phyloP scores from a whole-genome alignment of 2,888 invertebrate genomes.

The Sminthurides aquaticus region DNA sequence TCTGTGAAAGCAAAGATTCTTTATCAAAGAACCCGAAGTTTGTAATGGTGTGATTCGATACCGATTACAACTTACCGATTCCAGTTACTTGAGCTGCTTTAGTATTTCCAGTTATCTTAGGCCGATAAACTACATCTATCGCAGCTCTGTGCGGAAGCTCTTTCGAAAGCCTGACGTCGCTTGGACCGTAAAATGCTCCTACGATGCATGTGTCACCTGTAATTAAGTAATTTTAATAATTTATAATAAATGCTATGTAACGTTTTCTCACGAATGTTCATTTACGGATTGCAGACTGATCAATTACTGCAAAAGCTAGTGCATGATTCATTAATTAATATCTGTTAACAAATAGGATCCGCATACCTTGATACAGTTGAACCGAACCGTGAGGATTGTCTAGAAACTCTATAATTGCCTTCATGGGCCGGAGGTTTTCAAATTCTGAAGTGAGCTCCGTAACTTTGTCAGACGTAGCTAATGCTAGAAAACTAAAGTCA shows the following conservation, averaged over 20 bases:
- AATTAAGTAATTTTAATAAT: constrained; percentile 1
- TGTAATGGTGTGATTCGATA: neutral
- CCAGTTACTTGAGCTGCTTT: constrained; percentile 21
- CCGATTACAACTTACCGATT: constrained; percentile 7
- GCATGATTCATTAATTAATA: too few relatives aligned
- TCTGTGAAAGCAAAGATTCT: constrained; percentile 10
- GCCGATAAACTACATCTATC: constrained; percentile 36
- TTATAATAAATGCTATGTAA: neutral
- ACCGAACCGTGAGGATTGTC: constrained; percentile 37
- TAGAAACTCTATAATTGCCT: constrained; percentile 23
- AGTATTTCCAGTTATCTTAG: constrained; percentile 36
- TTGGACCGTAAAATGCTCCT: constrained; percentile 36
- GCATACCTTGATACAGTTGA: constrained; percentile 33
- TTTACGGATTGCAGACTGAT: neutral
- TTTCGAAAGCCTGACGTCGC: constrained; percentile 36
- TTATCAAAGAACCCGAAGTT: neutral
- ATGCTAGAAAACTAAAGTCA: constrained; percentile 3
- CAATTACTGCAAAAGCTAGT: too few relatives aligned
- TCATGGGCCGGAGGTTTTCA: constrained; percentile 24
- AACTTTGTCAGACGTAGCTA: neutral
- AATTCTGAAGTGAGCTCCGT: constrained; percentile 9
- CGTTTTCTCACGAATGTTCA: too few relatives aligned
- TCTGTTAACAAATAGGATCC: too few relatives aligned
- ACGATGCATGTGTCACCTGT: constrained; percentile 36
- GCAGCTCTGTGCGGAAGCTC: constrained; percentile 39